Conservation (phyloP, 2,797 vertebrate genomes). For the Etheostoma nigrum region DNA sequence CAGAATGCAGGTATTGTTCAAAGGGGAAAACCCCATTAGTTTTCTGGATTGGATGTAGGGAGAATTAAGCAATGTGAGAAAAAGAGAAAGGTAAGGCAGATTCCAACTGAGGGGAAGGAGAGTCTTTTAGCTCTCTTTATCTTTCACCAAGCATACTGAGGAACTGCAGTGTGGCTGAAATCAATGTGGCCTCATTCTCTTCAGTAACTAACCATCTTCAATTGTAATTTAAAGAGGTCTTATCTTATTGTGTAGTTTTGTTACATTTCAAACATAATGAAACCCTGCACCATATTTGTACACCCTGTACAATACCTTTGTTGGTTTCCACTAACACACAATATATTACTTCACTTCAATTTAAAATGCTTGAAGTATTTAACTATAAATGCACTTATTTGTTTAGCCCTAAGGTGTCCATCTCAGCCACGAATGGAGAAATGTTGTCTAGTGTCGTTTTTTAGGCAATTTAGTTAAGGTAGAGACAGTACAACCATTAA, state of each 20-base stretch:
- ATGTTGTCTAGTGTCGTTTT: too few relatives aligned
- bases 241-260: neutral
- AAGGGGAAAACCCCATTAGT: slow-evolving; percentile 29
- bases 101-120: neutral
- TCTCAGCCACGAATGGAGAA: too few relatives aligned
- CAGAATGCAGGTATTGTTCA: slow-evolving; percentile 59
- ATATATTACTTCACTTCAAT: neutral
- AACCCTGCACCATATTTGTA: neutral
- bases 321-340: neutral
- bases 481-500: too few relatives aligned
- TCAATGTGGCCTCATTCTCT: neutral
- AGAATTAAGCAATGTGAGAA: slow-evolving; percentile 14
- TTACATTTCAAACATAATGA: neutral
- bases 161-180: neutral
- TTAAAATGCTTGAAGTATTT: neutral
- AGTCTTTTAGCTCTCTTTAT: neutral
- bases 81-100: slow-evolving; percentile 8
- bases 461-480: too few relatives aligned
- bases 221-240: neutral
- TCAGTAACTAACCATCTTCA: neutral
- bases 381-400: neutral
- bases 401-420: too few relatives aligned
- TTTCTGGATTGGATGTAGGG: slow-evolving; percentile 6
- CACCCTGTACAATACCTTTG: neutral
- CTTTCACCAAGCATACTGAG: slow-evolving; percentile 1